Evolutionary conservation across 2,888 invertebrate genomes (phyloP), one percentile per base, ranked within the genome.

Genomic region (Leucoma salicis): DNA sequence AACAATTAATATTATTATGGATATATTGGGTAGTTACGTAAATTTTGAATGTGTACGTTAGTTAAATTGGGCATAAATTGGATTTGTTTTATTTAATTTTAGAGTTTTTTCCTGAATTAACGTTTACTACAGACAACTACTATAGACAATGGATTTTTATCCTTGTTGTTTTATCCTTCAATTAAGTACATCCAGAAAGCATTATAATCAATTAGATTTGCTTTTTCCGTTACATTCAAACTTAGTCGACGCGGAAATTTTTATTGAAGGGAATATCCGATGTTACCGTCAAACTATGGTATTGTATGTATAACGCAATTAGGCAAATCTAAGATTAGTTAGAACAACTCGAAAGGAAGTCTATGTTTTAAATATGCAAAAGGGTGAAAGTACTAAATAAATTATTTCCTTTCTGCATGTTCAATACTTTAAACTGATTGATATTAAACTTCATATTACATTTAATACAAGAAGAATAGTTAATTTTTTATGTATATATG

Each of bases 341-440:
- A n/a, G n/a, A n/a, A n/a, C n/a, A n/a, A n/a, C n/a, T n/a, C 7
- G 25, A 5, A 29, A 29, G 29, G 12, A 29, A 29, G 13, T 13
- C 2, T 8, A 21, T 5, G 16, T 16, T 28, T 12, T 42, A 58
- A 44, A 53, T 53, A 28, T 35, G 11, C 14, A 21, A 33, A 42
- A 31, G 57, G 61, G 58, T 48, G 58, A 58, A 57, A 58, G 61
- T 47, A 28, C 27, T 14, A 50, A 33, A 49, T 40, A 36, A 46
- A 57, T 50, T 25, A 45, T 48, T 57, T 62, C 57, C 59, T 60
- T 37, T 16, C 21, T 32, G 31, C 34, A 35, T 51, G 48, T 59
- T 49, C n/a, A n/a, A 27, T 18, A 18, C 18, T 18, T 27, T 8
- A 27, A n/a, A 27, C 1, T n/a, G 6, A 27, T n/a, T 11, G n/a